Conservation (phyloP, 92 coral and sea anemone species). For the Porites cylindrica region DNA sequence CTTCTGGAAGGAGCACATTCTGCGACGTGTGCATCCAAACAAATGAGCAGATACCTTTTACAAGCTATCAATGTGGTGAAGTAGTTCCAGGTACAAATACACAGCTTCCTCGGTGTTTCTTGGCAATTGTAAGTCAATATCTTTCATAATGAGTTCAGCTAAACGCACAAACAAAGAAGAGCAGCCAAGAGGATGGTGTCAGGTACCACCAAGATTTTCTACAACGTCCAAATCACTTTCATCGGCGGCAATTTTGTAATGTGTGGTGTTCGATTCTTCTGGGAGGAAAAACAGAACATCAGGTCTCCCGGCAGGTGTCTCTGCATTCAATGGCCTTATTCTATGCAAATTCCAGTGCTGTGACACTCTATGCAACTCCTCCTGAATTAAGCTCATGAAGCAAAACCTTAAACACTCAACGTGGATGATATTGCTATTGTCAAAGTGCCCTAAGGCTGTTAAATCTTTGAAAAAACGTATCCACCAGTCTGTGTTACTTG, state of each 20-base stretch:
- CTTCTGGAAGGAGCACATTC: not conserved
- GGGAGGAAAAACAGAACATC: conserved; percentile 44
- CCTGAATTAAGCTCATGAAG: conserved; percentile 24
- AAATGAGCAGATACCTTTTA: not conserved
- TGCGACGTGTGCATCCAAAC: conserved; percentile 8
- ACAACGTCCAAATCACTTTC: conserved; percentile 35
- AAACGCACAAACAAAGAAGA: conserved; percentile 26
- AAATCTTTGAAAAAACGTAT: conserved; percentile 10
- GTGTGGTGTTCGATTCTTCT: conserved; percentile 11
- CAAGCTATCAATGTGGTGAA: conserved; percentile 39
- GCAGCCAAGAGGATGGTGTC: conserved; percentile 41
- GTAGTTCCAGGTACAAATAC: conserved; percentile 25
- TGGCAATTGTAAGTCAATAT: conserved; percentile 35
- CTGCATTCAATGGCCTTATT: conserved; percentile 40
- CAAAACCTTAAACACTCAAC: conserved; percentile 27
- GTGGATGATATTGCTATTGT: conserved; percentile 31
- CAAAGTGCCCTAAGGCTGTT: conserved; percentile 24
- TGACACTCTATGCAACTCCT: conserved; percentile 41
- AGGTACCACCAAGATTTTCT: conserved; percentile 34
- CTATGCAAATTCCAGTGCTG: conserved; percentile 28
- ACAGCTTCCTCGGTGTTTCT: conserved; percentile 33
- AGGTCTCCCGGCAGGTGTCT: conserved; percentile 47
- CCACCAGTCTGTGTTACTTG: conserved; percentile 48
- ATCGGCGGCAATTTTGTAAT: conserved; percentile 27
- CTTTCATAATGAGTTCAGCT: conserved; percentile 44